Evolutionary conservation across 2,888 invertebrate species (phyloP), one percentile per base, ranked within the genome.

Genomic region (Tetropium fuscum): DNA sequence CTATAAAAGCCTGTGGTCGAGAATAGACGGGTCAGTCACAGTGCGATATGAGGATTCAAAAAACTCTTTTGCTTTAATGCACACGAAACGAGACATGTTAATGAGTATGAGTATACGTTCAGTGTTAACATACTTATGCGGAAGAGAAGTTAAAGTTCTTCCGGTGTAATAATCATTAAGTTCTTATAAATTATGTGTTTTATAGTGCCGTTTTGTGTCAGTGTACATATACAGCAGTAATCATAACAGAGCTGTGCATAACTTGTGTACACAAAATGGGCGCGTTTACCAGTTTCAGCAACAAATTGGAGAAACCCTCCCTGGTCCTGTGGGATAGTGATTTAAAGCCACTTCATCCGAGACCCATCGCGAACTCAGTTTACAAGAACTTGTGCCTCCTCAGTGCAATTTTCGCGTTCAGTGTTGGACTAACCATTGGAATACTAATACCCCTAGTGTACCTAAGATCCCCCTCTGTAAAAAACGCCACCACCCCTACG

Each of bases 351-450:
- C 32, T 62, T 8, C 64, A 62, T 7, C 38, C 57, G 3, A 64
- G 51, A 27, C 20, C 48, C 15, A 41, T 40, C 13, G 32, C 48
- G 3, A 34, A 41, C 36, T 53, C 53, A 7, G 63, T 60, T 6
- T 69, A 68, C 51, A 84, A 83, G 64, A 85, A 84, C 47, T 82
- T 84, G 68, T 91, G 90, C 75, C 82, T 90, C 53, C 68, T 90
- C 44, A 90, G 90, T 78, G 89, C 89, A 10, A 83, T 87, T 60
- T 81, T 86, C 67, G 91, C 91, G 64, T 92, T 92, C 78, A 82
- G 86, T 51, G 82, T 91, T 43, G 92, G 92, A 48, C 81, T 92
- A 67, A 83, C 87, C 1, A 83, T 91, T 66, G 92, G 92, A 22
- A 84, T 90, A 7, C 83, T 89, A 4, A 82, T 88, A 61, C 87